A percentile compares a stretch with the other conserved stretches of the same genome.
Evolutionary conservation across 2,797 vertebrate species (phyloP).

Genomic region (Sebastes matsubarae): DNA sequence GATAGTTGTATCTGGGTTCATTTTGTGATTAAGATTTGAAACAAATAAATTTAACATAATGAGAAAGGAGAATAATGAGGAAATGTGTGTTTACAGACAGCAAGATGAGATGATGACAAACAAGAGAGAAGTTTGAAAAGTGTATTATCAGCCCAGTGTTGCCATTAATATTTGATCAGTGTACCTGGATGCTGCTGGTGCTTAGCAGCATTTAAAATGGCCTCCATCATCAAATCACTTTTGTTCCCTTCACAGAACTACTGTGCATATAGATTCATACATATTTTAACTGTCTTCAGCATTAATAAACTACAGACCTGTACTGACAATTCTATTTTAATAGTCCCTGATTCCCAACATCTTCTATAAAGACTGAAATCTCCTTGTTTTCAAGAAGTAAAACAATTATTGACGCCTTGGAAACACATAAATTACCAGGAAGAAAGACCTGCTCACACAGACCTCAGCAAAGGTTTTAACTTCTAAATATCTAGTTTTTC

Average conservation of each 20-base stretch:
- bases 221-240: slow-evolving; percentile 34
- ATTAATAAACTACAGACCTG: not conserved
- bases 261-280: not conserved
- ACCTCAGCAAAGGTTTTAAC: not conserved
- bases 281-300: not conserved
- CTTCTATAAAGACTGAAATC: not conserved
- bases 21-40: slow-evolving; percentile 11
- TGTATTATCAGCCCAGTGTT: slow-evolving; percentile 53
- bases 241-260: not conserved
- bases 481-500: not conserved
- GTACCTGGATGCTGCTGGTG: slow-evolving; percentile 43
- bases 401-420: not conserved
- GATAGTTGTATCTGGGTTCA: not conserved
- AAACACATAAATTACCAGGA: not conserved
- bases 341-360: not conserved
- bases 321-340: not conserved
- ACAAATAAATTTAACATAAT: not conserved
- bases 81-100: not conserved
- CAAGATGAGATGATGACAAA: slow-evolving; percentile 1
- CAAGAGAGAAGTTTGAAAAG: slow-evolving; percentile 24
- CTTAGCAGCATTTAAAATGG: slow-evolving; percentile 68
- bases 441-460: not conserved
- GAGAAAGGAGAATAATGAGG: not conserved
- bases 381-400: not conserved
- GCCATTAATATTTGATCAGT: slow-evolving; percentile 68